Evolutionary conservation across 2,888 invertebrate genomes (phyloP), one percentile per base, ranked within the genome.

Genomic region (Piscicola geometra): DNA sequence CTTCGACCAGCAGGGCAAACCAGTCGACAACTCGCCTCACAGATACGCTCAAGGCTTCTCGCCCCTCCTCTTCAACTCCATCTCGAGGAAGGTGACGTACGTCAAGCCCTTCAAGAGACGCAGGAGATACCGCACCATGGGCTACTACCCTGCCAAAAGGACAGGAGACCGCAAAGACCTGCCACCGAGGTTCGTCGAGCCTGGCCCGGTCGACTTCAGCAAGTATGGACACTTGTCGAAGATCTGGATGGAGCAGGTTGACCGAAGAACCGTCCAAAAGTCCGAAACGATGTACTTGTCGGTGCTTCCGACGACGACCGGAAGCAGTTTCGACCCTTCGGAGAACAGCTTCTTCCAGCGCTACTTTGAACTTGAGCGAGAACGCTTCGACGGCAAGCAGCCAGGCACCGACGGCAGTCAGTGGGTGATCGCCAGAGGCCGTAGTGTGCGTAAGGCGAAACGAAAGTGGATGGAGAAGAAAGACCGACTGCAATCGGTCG

Each of bases 221-320:
- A 72, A 80, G 41, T 80, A 80, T 36, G 77, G 79, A 5, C 36
- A 75, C n/a, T 74, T 80, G 28, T 80, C 80, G 1, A 71, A 78
- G 41, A 47, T 80, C 36, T 80, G 80, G 80, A 80, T 80, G 80
- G 80, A 80, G 68, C 79, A 80, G 70, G 80, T 80, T 2, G 80
- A 80, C 60, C 71, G 64, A 41, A 77, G 78, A 67, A 78, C 79
- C 2, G 79, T 79, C 15, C 76, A 80, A 69, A 80, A 79, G 69
- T 80, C 80, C 0, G 75, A 78, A 50, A 80, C 79, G 0, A 80
- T 80, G 80, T 77, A 77, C 47, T 35, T 80, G 28, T 75, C 79
- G 18, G 76, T 80, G 32, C 74, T 80, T 77, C 76, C 77, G 18
- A 75, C 75, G 32, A 76, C 71, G 3, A 32, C 64, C 18, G 33